Percentiles rank a stretch among this genome's conserved stretches.
These are phyloP conservation scores for Oligia latruncula DNA, from an alignment of 2,888 invertebrate species.

Conservation along the genomic window DNA sequence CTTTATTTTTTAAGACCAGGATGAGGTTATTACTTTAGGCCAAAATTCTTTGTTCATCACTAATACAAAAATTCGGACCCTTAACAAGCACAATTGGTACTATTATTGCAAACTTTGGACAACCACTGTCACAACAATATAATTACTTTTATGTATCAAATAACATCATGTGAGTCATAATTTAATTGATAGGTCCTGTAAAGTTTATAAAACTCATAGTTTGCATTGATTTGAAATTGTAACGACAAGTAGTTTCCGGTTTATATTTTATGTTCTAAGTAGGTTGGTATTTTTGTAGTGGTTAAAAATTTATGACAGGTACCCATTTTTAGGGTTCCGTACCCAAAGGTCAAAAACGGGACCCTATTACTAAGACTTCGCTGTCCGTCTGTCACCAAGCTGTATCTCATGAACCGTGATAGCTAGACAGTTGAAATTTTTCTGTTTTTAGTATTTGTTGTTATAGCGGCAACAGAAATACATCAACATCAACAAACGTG, in stretches of 20 bases:
- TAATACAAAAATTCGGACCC: neutral
- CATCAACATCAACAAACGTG: too few species aligned
- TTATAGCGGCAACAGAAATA: too few species aligned
- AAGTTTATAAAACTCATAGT: constrained; percentile 20
- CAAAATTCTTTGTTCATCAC: neutral
- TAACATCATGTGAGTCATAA: neutral
- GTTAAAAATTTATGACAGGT: constrained; percentile 2
- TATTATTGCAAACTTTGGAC: neutral
- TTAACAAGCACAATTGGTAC: too few species aligned
- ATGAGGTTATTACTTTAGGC: neutral
- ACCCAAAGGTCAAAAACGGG: too few species aligned
- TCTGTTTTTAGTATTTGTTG: too few species aligned
- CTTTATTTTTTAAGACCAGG: constrained; percentile 1
- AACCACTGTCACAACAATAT: neutral
- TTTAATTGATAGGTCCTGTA: constrained; percentile 13
- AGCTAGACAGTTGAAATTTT: too few species aligned
- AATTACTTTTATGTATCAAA: neutral
- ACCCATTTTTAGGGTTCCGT: neutral
- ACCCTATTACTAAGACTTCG: too few species aligned
- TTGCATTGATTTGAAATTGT: constrained; percentile 41
- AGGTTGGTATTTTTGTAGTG: neutral
- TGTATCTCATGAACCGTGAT: too few species aligned
- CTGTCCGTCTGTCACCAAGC: too few species aligned
- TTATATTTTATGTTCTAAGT: neutral
- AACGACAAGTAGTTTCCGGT: constrained; percentile 39